Base-by-base conservation (phyloP, 2,113 vertebrate genomes). In the Psittacula cyanocephala region DNA sequence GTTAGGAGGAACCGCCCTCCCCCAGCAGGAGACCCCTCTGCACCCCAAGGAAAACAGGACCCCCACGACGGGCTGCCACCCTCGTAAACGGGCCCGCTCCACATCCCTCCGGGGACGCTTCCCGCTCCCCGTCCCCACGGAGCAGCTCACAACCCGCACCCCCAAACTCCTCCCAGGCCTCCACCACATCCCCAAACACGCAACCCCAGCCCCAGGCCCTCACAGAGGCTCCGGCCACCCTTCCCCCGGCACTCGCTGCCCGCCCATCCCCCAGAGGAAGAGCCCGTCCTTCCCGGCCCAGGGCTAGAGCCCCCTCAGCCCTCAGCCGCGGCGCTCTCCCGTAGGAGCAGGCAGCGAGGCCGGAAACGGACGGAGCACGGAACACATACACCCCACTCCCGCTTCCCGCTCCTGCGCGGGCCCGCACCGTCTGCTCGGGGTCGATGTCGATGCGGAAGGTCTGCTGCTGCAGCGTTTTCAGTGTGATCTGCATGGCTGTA, bases 381-480 rank as follows among this genome's bases (percentile, higher is more conserved):
- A n/a, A n/a, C 55, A 23, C 55, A 59, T 7, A n/a, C 60, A 33
- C 60, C 44, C 50, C 37, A 28, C 52, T 39, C 8, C 67, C 15
- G 19, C 69, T 31, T 25, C 24, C 35, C 46, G 18, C 35, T 43
- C 20, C 50, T 13, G 11, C 43, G 25, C 70, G 25, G 57, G 22
- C 74, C 81, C 96, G 55, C 94, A 99, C 98, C 98, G 98, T 99
- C 96, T 99, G 98, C 79, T 99, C 98, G 6, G 98, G 98, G 85
- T 99, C 98, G 88, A 99, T 99, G 93, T 99, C 99, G 96, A 99
- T 98, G 92, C 98, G 98, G 96, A 99, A 99, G 80, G 99, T 99
- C 97, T 99, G 99, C 96, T 99, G 99, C 91, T 99, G 99, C 79
- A 99, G 98, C 65, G 99, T 99, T 96, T 99, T 99, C 97, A 99